Evolutionary conservation across 2,888 invertebrate species (phyloP), one percentile per base, ranked within the genome.

Genomic region (Leucophenga maculata): DNA sequence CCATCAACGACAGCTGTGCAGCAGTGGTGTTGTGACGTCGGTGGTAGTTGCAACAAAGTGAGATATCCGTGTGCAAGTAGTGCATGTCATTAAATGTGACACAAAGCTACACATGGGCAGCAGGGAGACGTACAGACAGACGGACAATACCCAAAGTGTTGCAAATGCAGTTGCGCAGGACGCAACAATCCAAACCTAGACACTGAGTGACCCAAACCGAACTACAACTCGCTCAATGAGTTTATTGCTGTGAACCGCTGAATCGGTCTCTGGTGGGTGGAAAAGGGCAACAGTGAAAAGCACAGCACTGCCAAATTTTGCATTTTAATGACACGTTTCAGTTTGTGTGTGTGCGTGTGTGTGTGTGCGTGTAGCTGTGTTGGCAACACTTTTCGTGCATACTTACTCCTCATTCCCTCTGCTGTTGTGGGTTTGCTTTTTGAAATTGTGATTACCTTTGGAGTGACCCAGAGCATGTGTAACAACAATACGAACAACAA

Each of bases 81-180:
- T 74, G 73, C 73, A 74, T 80, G 77, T 82, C 80, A 80, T 80
- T 80, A 78, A 83, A 80, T 77, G 65, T 60, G 39, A 44, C 11
- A 26, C 60, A 22, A 14, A 22, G 26, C 1, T 3, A 20, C 20
- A 55, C 55, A 9, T 9, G 3, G 0, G n/a, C n/a, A n/a, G n/a
- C n/a, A n/a, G n/a, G n/a, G n/a, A n/a, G n/a, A 22, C 13, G 13
- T 11, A 54, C 18, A 6, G 18, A 54, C 6, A 20, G 3, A 18
- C 2, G 18, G 2, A 6, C 20, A 18, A 16, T 54, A 18, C 18
- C 20, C 18, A 18, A 18, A 54, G 54, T 26, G 39, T 13, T 22
- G 20, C 18, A 52, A 52, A 18, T 52, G 52, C 20, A 16, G 14
- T 18, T 50, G 50, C 8, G n/a, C n/a, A n/a, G n/a, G 20, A n/a